Percentiles rank a stretch among this genome's conserved stretches.
These are phyloP conservation scores for Knipowitschia caucasica DNA, from an alignment of 2,797 vertebrate genomes.

Conservation along the genomic window DNA sequence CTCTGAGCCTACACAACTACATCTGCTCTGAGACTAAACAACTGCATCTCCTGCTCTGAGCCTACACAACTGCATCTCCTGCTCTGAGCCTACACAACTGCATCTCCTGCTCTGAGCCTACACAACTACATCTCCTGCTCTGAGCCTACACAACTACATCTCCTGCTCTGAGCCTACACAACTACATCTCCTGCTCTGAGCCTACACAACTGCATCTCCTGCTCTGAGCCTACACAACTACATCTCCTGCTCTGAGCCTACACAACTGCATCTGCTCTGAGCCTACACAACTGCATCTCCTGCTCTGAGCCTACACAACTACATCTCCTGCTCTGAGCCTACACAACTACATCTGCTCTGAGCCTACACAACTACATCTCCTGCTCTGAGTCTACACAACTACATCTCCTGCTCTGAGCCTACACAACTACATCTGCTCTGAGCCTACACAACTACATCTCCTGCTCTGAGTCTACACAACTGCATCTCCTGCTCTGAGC, in stretches of 20 bases:
- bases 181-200: not conserved
- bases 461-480: not conserved
- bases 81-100: not conserved
- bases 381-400: not conserved
- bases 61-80: not conserved
- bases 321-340: not conserved
- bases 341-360: not conserved
- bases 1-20: no score
- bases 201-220: not conserved
- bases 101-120: not conserved
- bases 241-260: not conserved
- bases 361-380: not conserved
- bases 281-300: not conserved
- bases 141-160: not conserved
- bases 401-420: not conserved
- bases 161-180: not conserved
- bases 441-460: not conserved
- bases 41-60: not conserved
- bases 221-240: not conserved
- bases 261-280: not conserved
- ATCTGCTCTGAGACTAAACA: no score
- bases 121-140: not conserved
- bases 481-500: not conserved
- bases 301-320: not conserved
- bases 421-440: not conserved